These are phyloP conservation scores for Tyrophagus putrescentiae DNA, from an alignment of 1,140 invertebrate species.

Conservation along the genomic window DNA sequence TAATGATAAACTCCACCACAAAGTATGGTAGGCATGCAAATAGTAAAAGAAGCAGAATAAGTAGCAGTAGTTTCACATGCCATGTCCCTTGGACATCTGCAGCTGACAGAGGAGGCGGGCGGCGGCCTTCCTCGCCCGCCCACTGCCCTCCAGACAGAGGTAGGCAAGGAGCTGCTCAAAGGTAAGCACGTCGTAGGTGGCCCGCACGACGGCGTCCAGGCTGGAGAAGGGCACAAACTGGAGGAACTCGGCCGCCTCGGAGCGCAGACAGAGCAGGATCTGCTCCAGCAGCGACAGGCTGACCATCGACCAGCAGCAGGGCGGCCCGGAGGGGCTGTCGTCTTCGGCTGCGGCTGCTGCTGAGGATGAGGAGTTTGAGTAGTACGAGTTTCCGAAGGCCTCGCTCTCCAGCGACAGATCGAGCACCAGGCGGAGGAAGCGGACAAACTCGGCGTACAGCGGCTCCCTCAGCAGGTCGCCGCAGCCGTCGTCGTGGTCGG, in stretches of 20 bases:
- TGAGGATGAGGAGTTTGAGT: too few relatives aligned
- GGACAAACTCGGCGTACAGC: conserved; percentile 1
- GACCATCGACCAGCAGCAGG: conserved; percentile 67
- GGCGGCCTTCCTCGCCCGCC: conserved; percentile 32
- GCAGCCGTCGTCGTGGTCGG: too few relatives aligned
- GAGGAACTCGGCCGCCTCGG: conserved; percentile 52
- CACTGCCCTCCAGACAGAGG: conserved; percentile 32
- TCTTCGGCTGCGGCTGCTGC: too few relatives aligned
- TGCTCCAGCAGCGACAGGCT: conserved; percentile 62
- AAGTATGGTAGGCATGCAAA: too few relatives aligned
- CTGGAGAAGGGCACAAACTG: conserved; percentile 53
- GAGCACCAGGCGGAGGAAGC: not conserved
- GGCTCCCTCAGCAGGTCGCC: conserved; percentile 1
- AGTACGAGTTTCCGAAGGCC: too few relatives aligned
- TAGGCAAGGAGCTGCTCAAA: conserved; percentile 32
- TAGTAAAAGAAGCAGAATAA: too few relatives aligned
- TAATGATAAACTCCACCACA: too few relatives aligned
- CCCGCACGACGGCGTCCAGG: conserved; percentile 32
- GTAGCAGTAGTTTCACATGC: too few relatives aligned
- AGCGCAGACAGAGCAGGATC: conserved; percentile 53
- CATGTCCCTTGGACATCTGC: too few relatives aligned
- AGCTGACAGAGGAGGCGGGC: conserved; percentile 33
- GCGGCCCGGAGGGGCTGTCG: too few relatives aligned
- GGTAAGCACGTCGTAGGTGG: conserved; percentile 30
- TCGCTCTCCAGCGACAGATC: not conserved